Base-by-base conservation (phyloP, 1,140 invertebrate genomes). In the Drosophila navojoa region DNA sequence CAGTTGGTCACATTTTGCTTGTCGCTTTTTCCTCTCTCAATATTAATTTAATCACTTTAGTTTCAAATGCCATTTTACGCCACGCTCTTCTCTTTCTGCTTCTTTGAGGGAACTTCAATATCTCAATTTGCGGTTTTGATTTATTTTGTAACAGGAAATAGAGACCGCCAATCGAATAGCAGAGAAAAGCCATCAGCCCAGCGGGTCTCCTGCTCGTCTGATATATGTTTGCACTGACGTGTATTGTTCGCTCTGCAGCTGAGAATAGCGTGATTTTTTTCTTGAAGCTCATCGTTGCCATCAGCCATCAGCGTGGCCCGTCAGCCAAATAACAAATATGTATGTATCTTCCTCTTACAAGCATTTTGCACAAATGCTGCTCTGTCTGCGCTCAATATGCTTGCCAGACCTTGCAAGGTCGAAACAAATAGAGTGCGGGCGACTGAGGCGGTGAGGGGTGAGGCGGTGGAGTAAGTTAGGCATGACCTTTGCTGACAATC, bases 401-500 rank as follows among this genome's bases (percentile, higher is more conserved):
- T 62, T 55, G 49, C 29, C 58, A 76, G 77, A 67, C 72, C 64
- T 78, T 79, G 50, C 50, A 55, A 61, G 57, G 64, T 68, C 57
- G 66, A 6, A 22, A 11, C 27, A 7, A 5, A 9, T 27, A 0
- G 11, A n/a, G 22, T 47, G 11, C 11, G 13, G 22, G 35, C 5
- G 11, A 22, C 11, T 15, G 13, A 22, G 19, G 19, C 19, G 19
- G 19, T 22, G 19, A 1, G 27, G 27, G 13, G 0, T 10, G 50
- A 25, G 60, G 3, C 19, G 19, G 19, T 22, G 49, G 13, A 29
- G 16, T 70, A 45, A 71, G 69, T 74, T 63, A 76, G 47, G 44
- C 52, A 67, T 86, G 82, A 86, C 81, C 81, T 87, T 86, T 82
- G 79, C 82, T 76, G 76, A 78, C 82, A 86, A 82, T 87, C 81